These are phyloP conservation scores for Apaloderma vittatum DNA, from an alignment of 2,113 vertebrate species.

Conservation along the genomic window DNA sequence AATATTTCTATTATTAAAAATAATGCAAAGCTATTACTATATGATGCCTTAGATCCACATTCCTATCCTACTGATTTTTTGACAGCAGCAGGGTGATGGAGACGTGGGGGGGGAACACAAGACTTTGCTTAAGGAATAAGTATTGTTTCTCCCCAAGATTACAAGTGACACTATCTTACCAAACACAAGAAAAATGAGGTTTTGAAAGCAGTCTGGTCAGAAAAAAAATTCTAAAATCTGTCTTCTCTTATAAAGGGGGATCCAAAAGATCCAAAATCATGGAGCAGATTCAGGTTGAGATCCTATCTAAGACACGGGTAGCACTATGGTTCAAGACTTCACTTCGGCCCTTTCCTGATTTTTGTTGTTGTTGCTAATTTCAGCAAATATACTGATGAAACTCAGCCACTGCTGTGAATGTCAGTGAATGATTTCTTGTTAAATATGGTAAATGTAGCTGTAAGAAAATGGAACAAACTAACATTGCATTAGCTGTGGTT, in stretches of 20 bases:
- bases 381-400: not conserved
- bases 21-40: not conserved
- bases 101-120: not conserved
- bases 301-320: not conserved
- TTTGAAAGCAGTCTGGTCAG: not conserved
- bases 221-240: not conserved
- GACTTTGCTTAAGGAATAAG: not conserved
- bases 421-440: not conserved
- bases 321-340: not conserved
- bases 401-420: not conserved
- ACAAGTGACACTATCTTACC: not conserved
- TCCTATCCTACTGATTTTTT: not conserved
- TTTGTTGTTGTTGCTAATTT: not conserved
- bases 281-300: not conserved
- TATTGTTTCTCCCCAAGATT: not conserved
- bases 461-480: conserved; percentile 26
- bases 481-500: not conserved
- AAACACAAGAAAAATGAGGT: not conserved
- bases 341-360: not conserved
- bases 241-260: not conserved
- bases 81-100: not conserved
- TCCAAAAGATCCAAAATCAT: not conserved
- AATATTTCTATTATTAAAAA: not conserved
- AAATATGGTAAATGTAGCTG: conserved; percentile 12
- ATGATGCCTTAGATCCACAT: not conserved